phyloP scores from a whole-genome alignment of 2,888 invertebrate genomes.

The Osmoderma eremita region DNA sequence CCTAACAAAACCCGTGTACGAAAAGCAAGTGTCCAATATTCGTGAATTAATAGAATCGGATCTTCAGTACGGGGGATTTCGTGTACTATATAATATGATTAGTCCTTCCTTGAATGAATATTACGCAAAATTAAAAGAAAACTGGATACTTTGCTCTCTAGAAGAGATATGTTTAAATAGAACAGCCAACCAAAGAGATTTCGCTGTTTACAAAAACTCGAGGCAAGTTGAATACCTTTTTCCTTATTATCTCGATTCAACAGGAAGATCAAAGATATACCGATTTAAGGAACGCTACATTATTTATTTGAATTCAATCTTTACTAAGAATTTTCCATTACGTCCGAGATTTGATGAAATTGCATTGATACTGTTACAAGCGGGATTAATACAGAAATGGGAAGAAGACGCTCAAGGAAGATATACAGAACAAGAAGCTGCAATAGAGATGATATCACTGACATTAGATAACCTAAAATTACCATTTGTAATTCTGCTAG shows the following conservation, averaged over 20 bases:
- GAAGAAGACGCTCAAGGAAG: slow-evolving; percentile 39
- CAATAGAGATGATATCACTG: slow-evolving; percentile 15
- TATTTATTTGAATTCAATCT: slow-evolving; percentile 38
- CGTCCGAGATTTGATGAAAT: slow-evolving; percentile 39
- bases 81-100: slow-evolving; percentile 37
- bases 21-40: slow-evolving; percentile 67
- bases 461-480: slow-evolving; percentile 37
- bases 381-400: slow-evolving; percentile 46
- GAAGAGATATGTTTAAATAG: slow-evolving; percentile 46
- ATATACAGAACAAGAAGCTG: not conserved
- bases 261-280: slow-evolving; percentile 45
- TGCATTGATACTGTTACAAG: slow-evolving; percentile 31
- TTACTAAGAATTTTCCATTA: slow-evolving; percentile 44
- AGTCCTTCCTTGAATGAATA: slow-evolving; percentile 30
- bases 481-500: slow-evolving; percentile 34
- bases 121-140: slow-evolving; percentile 43
- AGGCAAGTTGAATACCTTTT: slow-evolving; percentile 46
- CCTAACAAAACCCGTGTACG: slow-evolving; percentile 66
- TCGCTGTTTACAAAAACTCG: slow-evolving; percentile 47
- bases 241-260: slow-evolving; percentile 43
- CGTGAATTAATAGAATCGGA: slow-evolving; percentile 65
- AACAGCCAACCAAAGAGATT: slow-evolving; percentile 47
- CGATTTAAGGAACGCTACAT: slow-evolving; percentile 40
- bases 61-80: slow-evolving; percentile 60
- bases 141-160: slow-evolving; percentile 46